Evolutionary conservation across 2,113 vertebrate genomes (phyloP), one percentile per base, ranked within the genome.

Genomic region (Sardina pilchardus): DNA sequence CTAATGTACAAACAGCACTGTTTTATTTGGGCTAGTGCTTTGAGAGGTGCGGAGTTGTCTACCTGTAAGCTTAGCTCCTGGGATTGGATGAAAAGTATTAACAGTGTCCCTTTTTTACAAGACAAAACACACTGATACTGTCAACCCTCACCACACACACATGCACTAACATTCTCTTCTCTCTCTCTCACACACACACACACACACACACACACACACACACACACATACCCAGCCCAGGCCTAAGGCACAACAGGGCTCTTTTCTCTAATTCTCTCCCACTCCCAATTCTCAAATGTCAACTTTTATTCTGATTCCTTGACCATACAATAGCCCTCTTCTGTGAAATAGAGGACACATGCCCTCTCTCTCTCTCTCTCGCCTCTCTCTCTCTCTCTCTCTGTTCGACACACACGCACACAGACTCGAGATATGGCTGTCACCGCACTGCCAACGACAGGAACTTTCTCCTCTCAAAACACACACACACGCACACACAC

Each of bases 271-370:
- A 83, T 82, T 59, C 84, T 81, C 53, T 42, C 80, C 84, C 83
- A 81, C 81, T 88, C 67, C 50, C 63, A 85, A 85, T 84, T 88
- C 89, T 90, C 87, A 88, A 85, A 88, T 88, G 80, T 87, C 82
- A 86, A 86, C 36, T 36, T 83, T 81, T 86, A 36, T 78, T 78
- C 71, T 36, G 26, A 36, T 83, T 81, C 85, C 81, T 24, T 81
- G 48, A 45, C 16, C 53, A 45, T 78, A 90, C 85, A 90, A 87
- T 56, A 87, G 84, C n/a, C n/a, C 53, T 39, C 24, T 83, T 85
- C 56, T 83, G 19, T 8, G 26, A 39, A 36, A 85, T 81, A 50
- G 19, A 67, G 56, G 50, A 75, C 83, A 81, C 78, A 81, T 30
- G 14, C 56, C 53, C 24, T 84, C 48, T 42, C 47, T 19, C 19